phyloP scores from a whole-genome alignment of 2,113 vertebrate species.

The Odontesthes bonariensis region DNA sequence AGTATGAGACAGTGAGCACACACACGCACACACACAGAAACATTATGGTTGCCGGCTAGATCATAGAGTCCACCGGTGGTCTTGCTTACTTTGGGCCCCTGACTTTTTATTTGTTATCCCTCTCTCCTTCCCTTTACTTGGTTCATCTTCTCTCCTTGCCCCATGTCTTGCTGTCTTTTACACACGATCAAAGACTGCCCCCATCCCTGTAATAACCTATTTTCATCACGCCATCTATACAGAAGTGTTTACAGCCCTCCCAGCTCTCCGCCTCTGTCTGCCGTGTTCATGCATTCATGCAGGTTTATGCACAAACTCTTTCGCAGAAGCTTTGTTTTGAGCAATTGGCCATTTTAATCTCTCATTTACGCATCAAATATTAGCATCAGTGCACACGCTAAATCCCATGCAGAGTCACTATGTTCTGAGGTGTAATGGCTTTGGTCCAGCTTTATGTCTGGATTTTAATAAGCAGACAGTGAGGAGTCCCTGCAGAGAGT shows the following conservation, averaged over 20 bases:
- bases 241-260: conserved; percentile 8
- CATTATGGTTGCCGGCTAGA: conserved; percentile 33
- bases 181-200: conserved; percentile 63
- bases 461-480: conserved; percentile 23
- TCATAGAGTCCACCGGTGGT: conserved; percentile 39
- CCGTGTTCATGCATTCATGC: neutral
- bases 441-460: conserved; percentile 12
- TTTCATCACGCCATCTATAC: conserved; percentile 42
- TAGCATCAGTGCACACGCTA: neutral
- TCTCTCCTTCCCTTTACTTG: conserved; percentile 47
- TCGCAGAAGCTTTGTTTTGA: neutral
- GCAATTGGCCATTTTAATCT: neutral
- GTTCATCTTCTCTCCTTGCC: conserved; percentile 39
- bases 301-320: neutral
- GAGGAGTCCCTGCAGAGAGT: conserved; percentile 16
- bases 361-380: neutral
- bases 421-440: neutral
- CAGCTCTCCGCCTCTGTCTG: too few species aligned
- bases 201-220: conserved; percentile 41
- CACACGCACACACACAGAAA: neutral
- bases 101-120: conserved; percentile 56
- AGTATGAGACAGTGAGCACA: conserved; percentile 11
- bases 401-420: too few species aligned
- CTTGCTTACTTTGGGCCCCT: conserved; percentile 70
- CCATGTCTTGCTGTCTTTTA: conserved; percentile 39